Evolutionary conservation across 1,140 invertebrate genomes (phyloP).

Genomic region (Drosophila arizonae): DNA sequence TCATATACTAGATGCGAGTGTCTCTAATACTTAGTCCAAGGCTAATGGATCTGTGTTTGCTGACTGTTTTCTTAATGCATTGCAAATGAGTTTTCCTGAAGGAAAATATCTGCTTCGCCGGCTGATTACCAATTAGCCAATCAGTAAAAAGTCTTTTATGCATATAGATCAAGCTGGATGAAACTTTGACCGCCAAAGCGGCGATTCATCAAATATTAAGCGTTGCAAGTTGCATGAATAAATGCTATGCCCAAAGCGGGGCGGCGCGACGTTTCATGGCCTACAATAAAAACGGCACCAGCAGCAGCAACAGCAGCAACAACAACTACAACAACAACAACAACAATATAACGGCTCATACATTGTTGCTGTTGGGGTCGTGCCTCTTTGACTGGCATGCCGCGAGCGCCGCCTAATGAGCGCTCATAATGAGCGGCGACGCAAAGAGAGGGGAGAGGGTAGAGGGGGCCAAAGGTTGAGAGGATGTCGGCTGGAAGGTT

Average conservation of each 20-base stretch:
- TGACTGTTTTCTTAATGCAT: too few relatives aligned
- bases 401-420: conserved; percentile 75
- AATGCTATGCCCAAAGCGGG: conserved; percentile 12
- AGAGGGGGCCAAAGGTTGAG: conserved; percentile 32
- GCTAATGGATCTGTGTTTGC: too few relatives aligned
- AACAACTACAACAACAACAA: neutral
- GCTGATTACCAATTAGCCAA: neutral
- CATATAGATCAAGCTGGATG: neutral
- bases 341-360: conserved; percentile 1
- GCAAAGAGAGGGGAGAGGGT: conserved; percentile 22
- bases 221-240: conserved; percentile 17
- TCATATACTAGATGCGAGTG: too few relatives aligned
- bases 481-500: neutral
- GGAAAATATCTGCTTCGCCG: too few relatives aligned
- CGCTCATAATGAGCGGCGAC: conserved; percentile 73
- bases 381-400: conserved; percentile 65
- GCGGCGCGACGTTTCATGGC: neutral
- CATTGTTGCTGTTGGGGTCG: conserved; percentile 44
- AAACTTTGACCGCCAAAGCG: neutral
- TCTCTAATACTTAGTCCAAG: too few relatives aligned
- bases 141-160: neutral
- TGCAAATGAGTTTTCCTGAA: too few relatives aligned
- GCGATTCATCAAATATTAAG: conserved; percentile 7
- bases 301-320: too few relatives aligned
- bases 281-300: conserved; percentile 8